Conservation (phyloP, 1,140 invertebrate species). For the Rhagoletis zephyria region DNA sequence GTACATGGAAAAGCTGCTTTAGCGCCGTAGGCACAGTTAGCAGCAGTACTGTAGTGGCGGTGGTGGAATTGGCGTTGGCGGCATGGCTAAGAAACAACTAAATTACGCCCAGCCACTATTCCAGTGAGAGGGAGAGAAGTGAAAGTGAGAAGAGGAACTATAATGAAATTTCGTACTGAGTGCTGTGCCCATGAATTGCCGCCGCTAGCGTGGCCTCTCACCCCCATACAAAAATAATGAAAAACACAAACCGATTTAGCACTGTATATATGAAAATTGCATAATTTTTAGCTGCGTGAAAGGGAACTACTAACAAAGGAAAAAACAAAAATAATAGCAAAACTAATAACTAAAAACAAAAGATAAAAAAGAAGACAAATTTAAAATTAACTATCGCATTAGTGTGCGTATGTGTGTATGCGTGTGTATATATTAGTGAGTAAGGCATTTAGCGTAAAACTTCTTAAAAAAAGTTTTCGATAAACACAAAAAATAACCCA, state of each 20-base stretch:
- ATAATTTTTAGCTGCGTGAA: constrained; percentile 36
- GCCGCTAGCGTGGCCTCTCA: neutral
- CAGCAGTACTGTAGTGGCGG: neutral
- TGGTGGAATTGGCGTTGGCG: neutral
- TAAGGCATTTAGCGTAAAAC: constrained; percentile 33
- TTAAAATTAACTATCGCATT: constrained; percentile 26
- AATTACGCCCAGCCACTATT: neutral
- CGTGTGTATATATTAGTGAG: constrained; percentile 48
- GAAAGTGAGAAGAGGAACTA: neutral
- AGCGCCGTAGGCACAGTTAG: neutral
- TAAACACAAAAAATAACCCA: constrained; percentile 36
- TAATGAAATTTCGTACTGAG: neutral
- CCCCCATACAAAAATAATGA: constrained; percentile 3
- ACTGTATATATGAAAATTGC: constrained; percentile 45
- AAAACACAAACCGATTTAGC: neutral
- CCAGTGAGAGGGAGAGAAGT: neutral
- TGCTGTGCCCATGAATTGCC: constrained; percentile 3
- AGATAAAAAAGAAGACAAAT: neutral
- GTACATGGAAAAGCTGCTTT: constrained; percentile 26
- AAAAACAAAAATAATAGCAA: constrained; percentile 33
- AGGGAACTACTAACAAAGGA: neutral
- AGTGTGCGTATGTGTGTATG: constrained; percentile 44
- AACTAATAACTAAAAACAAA: constrained; percentile 24
- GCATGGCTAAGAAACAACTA: neutral
- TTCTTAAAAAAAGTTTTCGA: constrained; percentile 20